Evolutionary conservation across 2,888 invertebrate species (phyloP), one percentile per base, ranked within the genome.

Genomic region (Leptothorax acervorum): DNA sequence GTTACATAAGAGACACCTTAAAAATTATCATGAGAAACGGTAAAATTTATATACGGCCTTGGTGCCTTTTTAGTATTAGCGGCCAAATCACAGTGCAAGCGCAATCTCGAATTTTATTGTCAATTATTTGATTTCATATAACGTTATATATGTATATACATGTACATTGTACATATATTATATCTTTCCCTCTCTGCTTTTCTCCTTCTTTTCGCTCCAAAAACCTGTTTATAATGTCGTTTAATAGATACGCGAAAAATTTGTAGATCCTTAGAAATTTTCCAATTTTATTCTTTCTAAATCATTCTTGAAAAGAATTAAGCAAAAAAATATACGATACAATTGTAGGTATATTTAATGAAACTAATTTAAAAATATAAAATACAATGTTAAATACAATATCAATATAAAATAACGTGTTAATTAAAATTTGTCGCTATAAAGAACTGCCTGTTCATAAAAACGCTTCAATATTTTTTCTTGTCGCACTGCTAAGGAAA

Each of bases 1-100:
- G 6, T 71, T 71, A 57, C 28, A 18, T 73, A 55, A 73, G 23
- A 39, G 4, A n/a, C 39, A 28, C 2, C 4, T 55, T 23, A 39
- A 42, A 35, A 73, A 57, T 73, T 73, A 73, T 57, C 71, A 71
- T 73, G 18, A 57, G 55, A 73, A 73, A 42, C 23, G 23, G 0
- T 42, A 57, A 39, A 5, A 73, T 57, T 6, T 42, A 42, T 31
- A 39, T 12, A 11, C 5, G 4, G 35, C 35, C 5, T 35, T 35
- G 35, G 5, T 35, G 5, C 18, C 15, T 57, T 57, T 73, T 57
- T 31, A 6, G 18, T 53, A 70, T 57, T 42, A 42, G 15, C 3
- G 4, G 18, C 2, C 39, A 71, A 35, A 35, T 35, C 5, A 35
- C 35, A 71, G n/a, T 6, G 18, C n/a, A 9, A 11, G n/a, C 12